A percentile compares a stretch with the other conserved stretches of the same genome.
phyloP scores from a whole-genome alignment of 1,140 invertebrate genomes.

The Dysdera silvatica region DNA sequence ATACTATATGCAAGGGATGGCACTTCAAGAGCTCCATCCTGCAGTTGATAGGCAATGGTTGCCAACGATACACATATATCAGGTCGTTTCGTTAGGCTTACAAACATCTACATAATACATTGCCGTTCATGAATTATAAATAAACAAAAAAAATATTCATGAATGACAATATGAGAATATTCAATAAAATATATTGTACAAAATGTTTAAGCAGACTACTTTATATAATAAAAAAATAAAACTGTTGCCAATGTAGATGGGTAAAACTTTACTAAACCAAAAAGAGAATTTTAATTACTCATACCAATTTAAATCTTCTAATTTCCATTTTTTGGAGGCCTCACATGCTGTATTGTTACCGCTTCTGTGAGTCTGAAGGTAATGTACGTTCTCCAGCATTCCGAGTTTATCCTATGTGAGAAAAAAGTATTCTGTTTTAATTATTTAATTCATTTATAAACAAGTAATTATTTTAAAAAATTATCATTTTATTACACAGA shows the following conservation, averaged over 20 bases:
- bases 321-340: slow-evolving; percentile 23
- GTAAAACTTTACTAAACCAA: background rate
- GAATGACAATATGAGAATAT: background rate
- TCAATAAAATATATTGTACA: background rate
- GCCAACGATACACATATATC: too few relatives aligned
- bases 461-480: too few relatives aligned
- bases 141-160: background rate
- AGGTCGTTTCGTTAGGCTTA: too few relatives aligned
- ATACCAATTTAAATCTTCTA: slow-evolving; percentile 29
- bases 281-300: background rate
- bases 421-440: too few relatives aligned
- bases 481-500: too few relatives aligned
- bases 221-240: background rate
- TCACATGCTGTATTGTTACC: slow-evolving; percentile 10
- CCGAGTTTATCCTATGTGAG: slow-evolving; percentile 12
- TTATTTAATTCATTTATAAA: too few relatives aligned
- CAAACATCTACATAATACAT: background rate
- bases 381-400: slow-evolving; percentile 32
- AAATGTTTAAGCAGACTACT: background rate
- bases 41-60: too few relatives aligned
- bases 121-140: background rate
- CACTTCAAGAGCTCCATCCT: too few relatives aligned
- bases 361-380: slow-evolving; percentile 26
- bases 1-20: too few relatives aligned
- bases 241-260: background rate